phyloP scores from a whole-genome alignment of 2,113 vertebrate genomes.

The Sciurus niger region DNA sequence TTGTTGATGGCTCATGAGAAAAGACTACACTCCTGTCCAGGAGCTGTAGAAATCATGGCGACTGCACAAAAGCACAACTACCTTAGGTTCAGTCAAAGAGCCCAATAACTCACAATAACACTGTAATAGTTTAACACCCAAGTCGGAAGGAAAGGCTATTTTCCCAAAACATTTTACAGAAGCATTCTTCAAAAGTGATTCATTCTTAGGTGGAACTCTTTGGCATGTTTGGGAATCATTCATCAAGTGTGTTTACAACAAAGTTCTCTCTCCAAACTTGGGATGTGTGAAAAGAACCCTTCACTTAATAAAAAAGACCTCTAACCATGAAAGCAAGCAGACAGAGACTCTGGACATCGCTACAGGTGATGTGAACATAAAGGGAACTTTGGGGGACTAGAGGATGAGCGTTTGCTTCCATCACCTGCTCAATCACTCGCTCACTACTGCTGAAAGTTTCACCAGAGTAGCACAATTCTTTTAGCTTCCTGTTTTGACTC shows the following conservation, averaged over 20 bases:
- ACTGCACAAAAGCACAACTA: background rate
- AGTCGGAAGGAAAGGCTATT: slow-evolving; percentile 48
- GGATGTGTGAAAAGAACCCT: slow-evolving; percentile 61
- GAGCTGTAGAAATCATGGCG: background rate
- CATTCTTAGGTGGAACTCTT: slow-evolving; percentile 52
- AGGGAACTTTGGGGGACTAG: fast-evolving
- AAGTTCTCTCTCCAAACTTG: slow-evolving; percentile 70
- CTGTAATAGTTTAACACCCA: background rate
- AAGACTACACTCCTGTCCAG: background rate
- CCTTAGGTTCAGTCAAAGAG: background rate
- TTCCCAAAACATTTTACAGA: slow-evolving; percentile 26
- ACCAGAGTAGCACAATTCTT: background rate
- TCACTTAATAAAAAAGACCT: slow-evolving; percentile 48
- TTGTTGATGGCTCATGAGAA: background rate
- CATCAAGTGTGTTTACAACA: slow-evolving; percentile 75
- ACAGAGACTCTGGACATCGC: background rate
- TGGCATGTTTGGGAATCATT: slow-evolving; percentile 48
- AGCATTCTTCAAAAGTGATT: slow-evolving; percentile 73
- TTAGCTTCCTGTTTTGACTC: background rate
- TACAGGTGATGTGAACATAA: fast-evolving
- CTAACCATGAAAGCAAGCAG: slow-evolving; percentile 19
- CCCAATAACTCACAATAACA: background rate
- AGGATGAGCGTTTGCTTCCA: background rate
- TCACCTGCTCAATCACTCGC: background rate
- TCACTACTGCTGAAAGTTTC: background rate